A percentile compares a stretch with the other conserved stretches of the same genome.
These are phyloP conservation scores for Vulpes lagopus DNA, from an alignment of 2,113 vertebrate species.

Conservation along the genomic window DNA sequence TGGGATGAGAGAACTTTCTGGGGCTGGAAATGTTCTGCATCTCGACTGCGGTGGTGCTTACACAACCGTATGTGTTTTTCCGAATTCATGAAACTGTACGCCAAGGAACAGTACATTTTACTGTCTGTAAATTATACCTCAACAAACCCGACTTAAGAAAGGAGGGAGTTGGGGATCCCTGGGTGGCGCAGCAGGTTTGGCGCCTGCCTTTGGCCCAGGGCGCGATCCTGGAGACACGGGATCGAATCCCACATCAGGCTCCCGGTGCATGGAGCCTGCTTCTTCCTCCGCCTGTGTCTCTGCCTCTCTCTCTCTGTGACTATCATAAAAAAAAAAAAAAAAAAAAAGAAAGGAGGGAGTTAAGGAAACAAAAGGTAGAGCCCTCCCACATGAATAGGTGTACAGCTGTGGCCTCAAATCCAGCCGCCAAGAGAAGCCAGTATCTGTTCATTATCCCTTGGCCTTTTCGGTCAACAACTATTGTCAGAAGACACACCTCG, in stretches of 20 bases:
- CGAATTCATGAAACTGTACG: background rate
- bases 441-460: background rate
- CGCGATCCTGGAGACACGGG: no score
- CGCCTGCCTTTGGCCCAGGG: no score
- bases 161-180: no score
- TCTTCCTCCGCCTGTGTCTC: no score
- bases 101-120: background rate
- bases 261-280: no score
- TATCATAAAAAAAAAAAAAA: no score
- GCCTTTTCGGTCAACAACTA: background rate
- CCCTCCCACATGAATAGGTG: background rate
- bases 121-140: background rate
- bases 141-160: background rate
- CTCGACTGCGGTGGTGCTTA: background rate
- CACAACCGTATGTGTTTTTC: background rate
- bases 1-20: background rate
- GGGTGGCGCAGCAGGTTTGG: no score
- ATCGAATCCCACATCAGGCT: no score
- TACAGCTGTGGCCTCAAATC: background rate
- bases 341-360: no score
- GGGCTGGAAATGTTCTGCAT: background rate
- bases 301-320: no score
- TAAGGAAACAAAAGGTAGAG: background rate
- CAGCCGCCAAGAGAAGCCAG: background rate
- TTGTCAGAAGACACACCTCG: background rate